Evolutionary conservation across 2,113 vertebrate genomes (phyloP).

Genomic region (Eretmochelys imbricata): DNA sequence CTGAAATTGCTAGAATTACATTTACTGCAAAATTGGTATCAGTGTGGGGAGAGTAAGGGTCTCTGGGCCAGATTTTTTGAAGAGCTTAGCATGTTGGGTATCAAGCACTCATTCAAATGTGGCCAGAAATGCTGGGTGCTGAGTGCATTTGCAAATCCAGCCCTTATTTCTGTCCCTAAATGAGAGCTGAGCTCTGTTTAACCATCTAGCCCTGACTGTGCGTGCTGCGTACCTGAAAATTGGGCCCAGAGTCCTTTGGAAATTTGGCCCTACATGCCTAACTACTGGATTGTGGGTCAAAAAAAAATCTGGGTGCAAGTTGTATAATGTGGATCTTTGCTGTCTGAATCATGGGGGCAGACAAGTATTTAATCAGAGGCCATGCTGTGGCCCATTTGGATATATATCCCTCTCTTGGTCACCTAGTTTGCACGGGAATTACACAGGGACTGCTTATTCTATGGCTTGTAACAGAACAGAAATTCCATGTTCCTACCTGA

Average conservation of each 20-base stretch:
- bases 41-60: neutral
- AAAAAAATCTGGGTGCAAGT: neutral
- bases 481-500: neutral
- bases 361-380: neutral
- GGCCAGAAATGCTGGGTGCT: neutral
- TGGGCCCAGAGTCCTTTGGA: neutral
- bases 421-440: neutral
- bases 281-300: neutral
- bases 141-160: neutral
- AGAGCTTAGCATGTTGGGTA: too few relatives aligned
- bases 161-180: neutral
- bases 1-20: neutral
- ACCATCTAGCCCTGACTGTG: neutral
- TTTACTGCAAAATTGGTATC: neutral
- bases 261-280: neutral
- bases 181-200: neutral
- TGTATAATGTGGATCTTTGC: neutral
- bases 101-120: too few relatives aligned
- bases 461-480: neutral
- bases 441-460: neutral
- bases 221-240: neutral
- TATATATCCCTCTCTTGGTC: neutral
- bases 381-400: neutral
- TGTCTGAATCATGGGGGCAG: neutral
- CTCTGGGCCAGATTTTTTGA: neutral